These are phyloP conservation scores for Exaiptasia diaphana DNA, from an alignment of 64 coral and sea anemone species.

Conservation along the genomic window DNA sequence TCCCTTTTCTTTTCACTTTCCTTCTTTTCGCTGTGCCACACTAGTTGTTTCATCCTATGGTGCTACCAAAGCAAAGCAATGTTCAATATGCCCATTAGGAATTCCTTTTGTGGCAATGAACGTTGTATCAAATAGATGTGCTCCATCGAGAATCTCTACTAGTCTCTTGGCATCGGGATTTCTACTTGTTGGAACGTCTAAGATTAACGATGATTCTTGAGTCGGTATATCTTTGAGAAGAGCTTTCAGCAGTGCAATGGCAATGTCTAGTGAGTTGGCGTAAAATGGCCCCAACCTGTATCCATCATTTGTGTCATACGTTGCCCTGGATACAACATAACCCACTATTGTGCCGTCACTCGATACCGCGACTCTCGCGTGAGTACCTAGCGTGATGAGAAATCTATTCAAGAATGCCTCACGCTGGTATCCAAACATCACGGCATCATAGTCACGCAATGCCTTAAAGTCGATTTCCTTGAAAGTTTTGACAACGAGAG, in stretches of 20 bases:
- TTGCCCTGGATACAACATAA: conserved; percentile 6
- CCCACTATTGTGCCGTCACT: conserved; percentile 22
- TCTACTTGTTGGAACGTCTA: too few species aligned
- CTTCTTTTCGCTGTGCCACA: too few species aligned
- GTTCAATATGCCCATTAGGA: too few species aligned
- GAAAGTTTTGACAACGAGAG: neutral
- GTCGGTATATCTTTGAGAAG: conserved; percentile 10
- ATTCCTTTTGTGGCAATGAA: too few species aligned
- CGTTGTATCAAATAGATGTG: too few species aligned
- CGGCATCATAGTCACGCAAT: conserved; percentile 2
- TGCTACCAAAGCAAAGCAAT: too few species aligned
- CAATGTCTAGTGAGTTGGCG: conserved; percentile 12
- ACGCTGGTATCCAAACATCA: conserved; percentile 27
- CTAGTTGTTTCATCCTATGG: too few species aligned
- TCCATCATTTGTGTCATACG: conserved; percentile 16
- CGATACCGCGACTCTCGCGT: neutral
- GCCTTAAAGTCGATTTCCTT: neutral
- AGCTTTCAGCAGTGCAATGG: conserved; percentile 11
- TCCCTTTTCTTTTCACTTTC: too few species aligned
- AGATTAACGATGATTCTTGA: too few species aligned
- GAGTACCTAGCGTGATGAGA: neutral
- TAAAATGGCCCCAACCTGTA: conserved; percentile 30
- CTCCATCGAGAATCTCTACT: too few species aligned
- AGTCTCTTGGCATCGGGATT: too few species aligned
- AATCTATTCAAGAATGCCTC: conserved; percentile 14